Conservation (phyloP, 2,888 invertebrate species). For the Habroteleia sp. region DNA sequence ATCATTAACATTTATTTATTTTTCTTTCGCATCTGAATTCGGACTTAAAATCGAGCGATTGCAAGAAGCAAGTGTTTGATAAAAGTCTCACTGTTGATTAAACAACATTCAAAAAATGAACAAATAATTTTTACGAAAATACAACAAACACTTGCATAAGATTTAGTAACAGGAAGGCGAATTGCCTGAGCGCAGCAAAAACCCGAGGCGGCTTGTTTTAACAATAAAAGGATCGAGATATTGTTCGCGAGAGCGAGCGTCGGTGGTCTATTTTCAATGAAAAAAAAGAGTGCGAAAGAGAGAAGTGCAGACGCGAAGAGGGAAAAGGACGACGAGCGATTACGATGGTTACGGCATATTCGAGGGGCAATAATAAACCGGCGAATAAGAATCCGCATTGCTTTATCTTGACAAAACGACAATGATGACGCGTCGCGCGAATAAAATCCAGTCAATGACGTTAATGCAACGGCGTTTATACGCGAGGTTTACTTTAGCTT, state of each 20-base stretch:
- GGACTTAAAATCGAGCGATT: background rate
- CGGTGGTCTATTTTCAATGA: constrained; percentile 29
- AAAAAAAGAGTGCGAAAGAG: constrained; percentile 45
- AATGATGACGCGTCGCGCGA: constrained; percentile 22
- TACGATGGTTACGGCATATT: constrained; percentile 27
- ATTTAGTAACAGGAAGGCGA: constrained; percentile 46
- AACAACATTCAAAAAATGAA: constrained; percentile 24
- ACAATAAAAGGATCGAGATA: constrained; percentile 17
- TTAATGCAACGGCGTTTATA: constrained; percentile 22
- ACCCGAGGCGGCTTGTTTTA: constrained; percentile 9
- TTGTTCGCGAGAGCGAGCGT: constrained; percentile 12
- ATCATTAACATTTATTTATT: too few species aligned
- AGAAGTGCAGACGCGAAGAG: constrained; percentile 41
- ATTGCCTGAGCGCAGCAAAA: constrained; percentile 23
- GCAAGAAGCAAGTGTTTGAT: constrained; percentile 15
- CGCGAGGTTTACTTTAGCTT: constrained; percentile 25
- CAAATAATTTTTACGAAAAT: constrained; percentile 26
- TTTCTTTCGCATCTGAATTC: too few species aligned
- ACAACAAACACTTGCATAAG: constrained; percentile 40
- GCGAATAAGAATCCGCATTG: constrained; percentile 47
- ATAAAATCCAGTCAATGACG: constrained; percentile 47
- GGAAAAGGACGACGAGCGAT: constrained; percentile 11
- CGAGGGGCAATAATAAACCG: constrained; percentile 50
- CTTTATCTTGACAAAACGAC: constrained; percentile 51
- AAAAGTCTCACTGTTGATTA: constrained; percentile 11